phyloP scores from a whole-genome alignment of 2,113 vertebrate species.

The Periophthalmodon schlosseri region DNA sequence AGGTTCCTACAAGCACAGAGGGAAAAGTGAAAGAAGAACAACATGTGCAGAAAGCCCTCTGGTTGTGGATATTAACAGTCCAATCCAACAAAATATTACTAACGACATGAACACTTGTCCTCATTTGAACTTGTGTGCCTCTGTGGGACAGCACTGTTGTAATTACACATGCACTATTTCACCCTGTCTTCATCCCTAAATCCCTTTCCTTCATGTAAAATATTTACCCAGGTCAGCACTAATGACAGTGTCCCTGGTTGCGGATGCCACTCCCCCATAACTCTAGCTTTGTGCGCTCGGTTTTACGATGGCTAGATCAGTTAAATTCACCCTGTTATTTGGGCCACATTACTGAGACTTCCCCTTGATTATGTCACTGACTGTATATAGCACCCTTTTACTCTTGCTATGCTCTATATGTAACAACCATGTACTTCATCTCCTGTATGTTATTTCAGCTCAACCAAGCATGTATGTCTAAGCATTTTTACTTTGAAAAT shows the following conservation, averaged over 20 bases:
- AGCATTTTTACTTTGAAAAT: slow-evolving; percentile 25
- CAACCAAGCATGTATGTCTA: slow-evolving; percentile 36
- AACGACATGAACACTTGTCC: slow-evolving; percentile 5
- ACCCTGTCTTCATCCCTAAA: slow-evolving; percentile 40
- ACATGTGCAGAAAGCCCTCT: too few relatives aligned
- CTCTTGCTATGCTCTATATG: slow-evolving; percentile 29
- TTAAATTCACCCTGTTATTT: slow-evolving; percentile 55
- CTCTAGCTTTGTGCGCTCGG: slow-evolving; percentile 30
- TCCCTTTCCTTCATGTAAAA: slow-evolving; percentile 46
- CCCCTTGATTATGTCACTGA: slow-evolving; percentile 39
- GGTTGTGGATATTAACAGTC: too few relatives aligned
- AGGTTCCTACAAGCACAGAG: too few relatives aligned
- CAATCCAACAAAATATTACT: not conserved
- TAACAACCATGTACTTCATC: slow-evolving; percentile 27
- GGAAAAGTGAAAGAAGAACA: too few relatives aligned
- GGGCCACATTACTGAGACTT: slow-evolving; percentile 17
- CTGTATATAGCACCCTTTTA: slow-evolving; percentile 33
- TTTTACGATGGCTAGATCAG: slow-evolving; percentile 17
- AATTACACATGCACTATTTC: slow-evolving; percentile 49
- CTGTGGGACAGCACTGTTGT: slow-evolving; percentile 28
- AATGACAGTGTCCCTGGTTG: slow-evolving; percentile 45
- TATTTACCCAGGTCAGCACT: slow-evolving; percentile 65
- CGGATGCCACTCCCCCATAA: slow-evolving; percentile 28
- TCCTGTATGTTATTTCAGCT: slow-evolving; percentile 54
- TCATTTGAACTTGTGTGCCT: slow-evolving; percentile 35